Evolutionary conservation across 2,113 vertebrate species (phyloP), one percentile per base, ranked within the genome.

Genomic region (Nannobrachium achirus): DNA sequence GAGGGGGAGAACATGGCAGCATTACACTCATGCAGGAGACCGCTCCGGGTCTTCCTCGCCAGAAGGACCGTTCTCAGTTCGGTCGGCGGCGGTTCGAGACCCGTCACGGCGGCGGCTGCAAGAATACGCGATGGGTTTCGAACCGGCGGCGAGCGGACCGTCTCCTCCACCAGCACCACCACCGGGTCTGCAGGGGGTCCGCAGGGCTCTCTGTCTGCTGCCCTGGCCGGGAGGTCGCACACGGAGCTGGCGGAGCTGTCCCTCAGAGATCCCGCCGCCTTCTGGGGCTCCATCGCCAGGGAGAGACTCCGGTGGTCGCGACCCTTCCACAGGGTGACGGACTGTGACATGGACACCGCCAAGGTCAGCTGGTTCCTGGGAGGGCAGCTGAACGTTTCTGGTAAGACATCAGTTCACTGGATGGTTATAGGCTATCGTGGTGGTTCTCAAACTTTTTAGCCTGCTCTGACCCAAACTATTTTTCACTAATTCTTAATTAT

Each of bases 341-440:
- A 92, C 81, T 94, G 92, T 44, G 88, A 87, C 19, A 84, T 94
- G 19, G 61, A 51, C 4, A 69, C 51, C 16, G 94, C 91, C 14
- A 76, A 45, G 66, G 89, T 94, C 77, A 77, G 77, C 65, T 97
- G 96, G 96, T 96, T 97, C 85, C 86, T 92, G 71, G 95, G 96
- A 10, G 96, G 95, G 53, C 91, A 90, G 68, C 78, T 96, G 3
- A 96, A 97, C 63, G 95, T 96, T 53, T 95, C 96, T 7, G 96
- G 95, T 96, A 83, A 93, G 93, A 80, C 40, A n/a, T 10, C 25
- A 25, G 25, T 25, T 2, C 2, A 25, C 25, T 25, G 25, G 25
- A 25, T 25, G 25, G 25, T 25, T 25, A 25, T 4, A 25, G 4
- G 25, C n/a, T n/a, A n/a, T n/a, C n/a, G n/a, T n/a, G n/a, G n/a